Evolutionary conservation across 1,140 invertebrate species (phyloP).

Genomic region (Leptestheria dahalacensis): DNA sequence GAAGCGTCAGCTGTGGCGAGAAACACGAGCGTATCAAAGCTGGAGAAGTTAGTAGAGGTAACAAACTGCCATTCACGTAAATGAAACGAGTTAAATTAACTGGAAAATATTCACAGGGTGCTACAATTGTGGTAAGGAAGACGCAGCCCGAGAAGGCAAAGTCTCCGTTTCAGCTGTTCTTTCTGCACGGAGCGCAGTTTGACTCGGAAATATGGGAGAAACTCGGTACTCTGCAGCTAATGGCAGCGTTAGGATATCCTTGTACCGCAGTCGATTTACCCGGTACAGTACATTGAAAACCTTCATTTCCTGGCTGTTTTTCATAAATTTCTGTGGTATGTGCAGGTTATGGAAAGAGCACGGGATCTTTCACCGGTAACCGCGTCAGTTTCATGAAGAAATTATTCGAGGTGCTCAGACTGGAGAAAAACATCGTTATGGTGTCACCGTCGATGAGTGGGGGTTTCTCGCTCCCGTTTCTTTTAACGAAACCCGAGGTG

Average conservation of each 20-base stretch:
- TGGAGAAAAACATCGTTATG: conserved; percentile 25
- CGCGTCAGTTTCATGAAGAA: conserved; percentile 23
- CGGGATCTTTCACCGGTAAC: conserved; percentile 11
- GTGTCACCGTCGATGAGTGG: conserved; percentile 36
- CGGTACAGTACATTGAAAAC: conserved; percentile 22
- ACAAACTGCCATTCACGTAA: too few species aligned
- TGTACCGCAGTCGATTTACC: conserved; percentile 32
- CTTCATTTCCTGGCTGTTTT: conserved; percentile 3
- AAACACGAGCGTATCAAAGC: not conserved
- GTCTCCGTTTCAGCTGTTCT: conserved; percentile 21
- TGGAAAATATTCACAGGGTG: too few species aligned
- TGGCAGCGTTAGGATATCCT: conserved; percentile 28
- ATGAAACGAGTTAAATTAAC: too few species aligned
- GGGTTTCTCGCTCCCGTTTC: conserved; percentile 28
- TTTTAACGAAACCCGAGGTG: conserved; percentile 23
- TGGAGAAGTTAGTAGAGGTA: not conserved
- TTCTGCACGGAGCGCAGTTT: conserved; percentile 31
- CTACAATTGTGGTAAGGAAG: not conserved
- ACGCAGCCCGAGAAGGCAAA: not conserved
- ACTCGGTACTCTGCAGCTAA: conserved; percentile 26
- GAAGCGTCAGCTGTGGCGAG: not conserved
- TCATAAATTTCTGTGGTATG: conserved; percentile 11
- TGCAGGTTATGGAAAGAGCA: conserved; percentile 25
- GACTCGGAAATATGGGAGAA: conserved; percentile 30
- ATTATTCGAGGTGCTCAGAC: conserved; percentile 21